Percentiles rank a stretch among this genome's conserved stretches.
Evolutionary conservation across 2,888 invertebrate species (phyloP).

Genomic region (Bugula neritina): DNA sequence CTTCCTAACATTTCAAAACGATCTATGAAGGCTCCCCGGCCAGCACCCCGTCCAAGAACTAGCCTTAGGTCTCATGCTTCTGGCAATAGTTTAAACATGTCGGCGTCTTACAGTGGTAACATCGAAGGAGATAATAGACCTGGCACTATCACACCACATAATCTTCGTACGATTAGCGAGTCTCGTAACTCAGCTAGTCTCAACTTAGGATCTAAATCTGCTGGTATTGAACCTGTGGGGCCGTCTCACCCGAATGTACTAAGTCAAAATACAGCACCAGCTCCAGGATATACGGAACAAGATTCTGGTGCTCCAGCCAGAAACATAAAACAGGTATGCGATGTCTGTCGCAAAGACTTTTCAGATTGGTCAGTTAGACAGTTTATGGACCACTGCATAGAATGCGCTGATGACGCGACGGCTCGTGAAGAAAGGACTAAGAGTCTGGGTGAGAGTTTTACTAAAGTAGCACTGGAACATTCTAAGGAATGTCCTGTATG

Average conservation of each 20-base stretch:
- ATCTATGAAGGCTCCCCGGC: not conserved
- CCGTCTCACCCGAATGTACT: not conserved
- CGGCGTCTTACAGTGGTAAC: not conserved
- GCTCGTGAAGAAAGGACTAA: not conserved
- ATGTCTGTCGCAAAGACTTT: not conserved
- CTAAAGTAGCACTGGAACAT: not conserved
- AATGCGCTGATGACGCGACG: slow-evolving; percentile 2
- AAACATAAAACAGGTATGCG: not conserved
- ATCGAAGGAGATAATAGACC: not conserved
- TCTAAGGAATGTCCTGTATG: not conserved
- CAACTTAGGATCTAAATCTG: not conserved
- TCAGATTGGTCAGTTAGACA: not conserved
- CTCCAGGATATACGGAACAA: not conserved
- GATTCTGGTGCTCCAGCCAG: not conserved
- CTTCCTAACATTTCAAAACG: not conserved
- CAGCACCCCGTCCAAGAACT: not conserved
- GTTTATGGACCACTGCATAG: slow-evolving; percentile 14
- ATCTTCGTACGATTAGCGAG: not conserved
- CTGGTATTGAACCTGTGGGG: not conserved
- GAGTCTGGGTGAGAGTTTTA: not conserved
- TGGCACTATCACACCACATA: not conserved
- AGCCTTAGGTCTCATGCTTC: not conserved
- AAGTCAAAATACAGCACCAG: not conserved
- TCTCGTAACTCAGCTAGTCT: not conserved
- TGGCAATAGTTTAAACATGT: not conserved